Evolutionary conservation across 1,140 invertebrate species (phyloP).

Genomic region (Nephotettix cincticeps): DNA sequence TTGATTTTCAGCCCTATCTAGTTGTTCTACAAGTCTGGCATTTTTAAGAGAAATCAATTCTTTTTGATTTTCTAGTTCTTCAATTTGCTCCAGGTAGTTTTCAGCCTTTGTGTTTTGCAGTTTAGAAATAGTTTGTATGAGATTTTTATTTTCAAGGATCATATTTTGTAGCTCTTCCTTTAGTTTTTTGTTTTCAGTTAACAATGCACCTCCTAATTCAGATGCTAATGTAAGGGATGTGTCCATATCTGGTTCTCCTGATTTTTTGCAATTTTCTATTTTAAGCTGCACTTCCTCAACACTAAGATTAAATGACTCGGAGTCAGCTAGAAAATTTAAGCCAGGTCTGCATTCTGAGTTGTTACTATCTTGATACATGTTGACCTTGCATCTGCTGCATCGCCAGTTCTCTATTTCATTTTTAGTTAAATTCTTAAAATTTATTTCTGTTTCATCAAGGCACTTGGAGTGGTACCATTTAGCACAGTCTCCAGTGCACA

Average conservation of each 20-base stretch:
- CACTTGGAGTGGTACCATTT: conserved; percentile 1
- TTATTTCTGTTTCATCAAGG: neutral
- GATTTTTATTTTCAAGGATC: neutral
- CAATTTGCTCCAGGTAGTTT: neutral
- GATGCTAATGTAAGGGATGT: neutral
- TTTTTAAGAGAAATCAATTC: neutral
- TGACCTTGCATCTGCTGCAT: neutral
- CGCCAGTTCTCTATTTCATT: neutral
- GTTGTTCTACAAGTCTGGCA: neutral
- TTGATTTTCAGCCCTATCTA: neutral
- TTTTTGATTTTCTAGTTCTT: neutral
- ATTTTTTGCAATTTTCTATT: neutral
- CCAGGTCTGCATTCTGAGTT: no score
- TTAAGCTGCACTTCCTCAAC: neutral
- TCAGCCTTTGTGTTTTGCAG: neutral
- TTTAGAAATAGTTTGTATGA: neutral
- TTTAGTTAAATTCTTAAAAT: neutral
- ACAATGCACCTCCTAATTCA: neutral
- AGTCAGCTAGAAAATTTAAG: no score
- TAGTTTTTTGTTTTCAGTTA: neutral
- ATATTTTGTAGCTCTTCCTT: neutral
- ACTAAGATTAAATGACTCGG: neutral
- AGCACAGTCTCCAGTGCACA: neutral
- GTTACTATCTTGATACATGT: neutral
- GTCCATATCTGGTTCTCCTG: neutral